A percentile compares a stretch with the other conserved stretches of the same genome.
Conservation (phyloP, 2,113 vertebrate species). For the Trogon surrucura region DNA sequence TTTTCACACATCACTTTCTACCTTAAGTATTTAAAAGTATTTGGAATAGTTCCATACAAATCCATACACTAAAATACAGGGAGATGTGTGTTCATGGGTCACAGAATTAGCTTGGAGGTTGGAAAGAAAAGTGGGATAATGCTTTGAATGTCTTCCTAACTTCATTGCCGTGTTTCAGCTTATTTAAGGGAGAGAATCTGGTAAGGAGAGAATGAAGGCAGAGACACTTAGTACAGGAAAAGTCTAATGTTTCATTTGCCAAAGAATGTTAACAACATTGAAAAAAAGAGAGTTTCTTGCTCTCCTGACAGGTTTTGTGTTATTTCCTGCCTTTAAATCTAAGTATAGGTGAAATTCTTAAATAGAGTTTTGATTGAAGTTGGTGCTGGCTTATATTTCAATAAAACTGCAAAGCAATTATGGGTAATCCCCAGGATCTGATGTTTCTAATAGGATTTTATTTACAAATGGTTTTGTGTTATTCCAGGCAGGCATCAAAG, state of each 20-base stretch:
- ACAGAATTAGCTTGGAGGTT: background rate
- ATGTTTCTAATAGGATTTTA: slow-evolving; percentile 50
- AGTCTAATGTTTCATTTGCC: background rate
- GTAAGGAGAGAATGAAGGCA: background rate
- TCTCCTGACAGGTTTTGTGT: slow-evolving; percentile 1
- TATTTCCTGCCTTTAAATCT: slow-evolving; percentile 20
- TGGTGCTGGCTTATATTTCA: slow-evolving; percentile 19
- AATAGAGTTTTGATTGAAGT: background rate
- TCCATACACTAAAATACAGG: background rate
- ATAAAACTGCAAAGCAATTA: slow-evolving; percentile 35
- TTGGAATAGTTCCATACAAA: background rate
- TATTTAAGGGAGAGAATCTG: background rate
- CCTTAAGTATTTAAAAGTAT: background rate
- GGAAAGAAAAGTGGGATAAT: background rate
- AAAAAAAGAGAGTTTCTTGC: slow-evolving; percentile 11
- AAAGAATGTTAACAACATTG: background rate
- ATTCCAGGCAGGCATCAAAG: slow-evolving; percentile 52
- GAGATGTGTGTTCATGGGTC: background rate
- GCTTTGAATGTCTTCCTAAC: background rate
- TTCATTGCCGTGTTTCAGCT: background rate
- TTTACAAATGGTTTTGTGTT: slow-evolving; percentile 50
- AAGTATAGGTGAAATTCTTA: slow-evolving; percentile 17
- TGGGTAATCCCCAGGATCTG: slow-evolving; percentile 12
- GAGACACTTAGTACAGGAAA: background rate
- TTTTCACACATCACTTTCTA: slow-evolving; percentile 15